These are phyloP conservation scores for Zalophus californianus DNA, from an alignment of 2,797 vertebrate species.

Conservation along the genomic window DNA sequence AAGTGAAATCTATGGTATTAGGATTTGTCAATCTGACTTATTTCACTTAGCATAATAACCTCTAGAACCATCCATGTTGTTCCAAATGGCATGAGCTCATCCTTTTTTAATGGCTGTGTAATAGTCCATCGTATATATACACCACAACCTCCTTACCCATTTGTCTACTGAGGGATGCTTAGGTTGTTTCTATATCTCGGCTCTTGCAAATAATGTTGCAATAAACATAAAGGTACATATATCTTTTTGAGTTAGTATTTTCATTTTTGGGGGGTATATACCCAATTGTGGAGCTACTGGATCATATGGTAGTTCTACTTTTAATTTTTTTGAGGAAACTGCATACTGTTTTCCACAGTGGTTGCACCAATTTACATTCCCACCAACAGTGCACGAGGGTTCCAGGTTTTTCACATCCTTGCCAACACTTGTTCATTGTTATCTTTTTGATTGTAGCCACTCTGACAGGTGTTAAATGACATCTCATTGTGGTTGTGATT, in stretches of 20 bases:
- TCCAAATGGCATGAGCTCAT: background rate
- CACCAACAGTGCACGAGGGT: background rate
- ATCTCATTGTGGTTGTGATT: background rate
- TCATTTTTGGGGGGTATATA: background rate
- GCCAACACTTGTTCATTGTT: background rate
- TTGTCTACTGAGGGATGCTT: background rate
- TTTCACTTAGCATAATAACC: background rate
- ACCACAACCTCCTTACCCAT: background rate
- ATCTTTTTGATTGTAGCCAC: background rate
- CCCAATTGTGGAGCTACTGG: background rate
- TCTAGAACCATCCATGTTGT: background rate
- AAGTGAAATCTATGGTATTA: background rate
- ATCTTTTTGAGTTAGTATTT: background rate
- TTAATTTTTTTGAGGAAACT: background rate
- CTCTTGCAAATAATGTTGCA: background rate
- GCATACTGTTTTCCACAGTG: background rate
- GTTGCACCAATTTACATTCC: background rate
- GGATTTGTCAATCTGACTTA: background rate
- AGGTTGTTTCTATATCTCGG: background rate
- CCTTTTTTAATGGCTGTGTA: background rate
- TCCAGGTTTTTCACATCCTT: background rate
- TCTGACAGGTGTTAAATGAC: background rate
- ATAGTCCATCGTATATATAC: background rate
- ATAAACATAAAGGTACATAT: background rate
- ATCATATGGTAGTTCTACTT: background rate